phyloP scores from a whole-genome alignment of 1,140 invertebrate species.

The Drosophila gunungcola region DNA sequence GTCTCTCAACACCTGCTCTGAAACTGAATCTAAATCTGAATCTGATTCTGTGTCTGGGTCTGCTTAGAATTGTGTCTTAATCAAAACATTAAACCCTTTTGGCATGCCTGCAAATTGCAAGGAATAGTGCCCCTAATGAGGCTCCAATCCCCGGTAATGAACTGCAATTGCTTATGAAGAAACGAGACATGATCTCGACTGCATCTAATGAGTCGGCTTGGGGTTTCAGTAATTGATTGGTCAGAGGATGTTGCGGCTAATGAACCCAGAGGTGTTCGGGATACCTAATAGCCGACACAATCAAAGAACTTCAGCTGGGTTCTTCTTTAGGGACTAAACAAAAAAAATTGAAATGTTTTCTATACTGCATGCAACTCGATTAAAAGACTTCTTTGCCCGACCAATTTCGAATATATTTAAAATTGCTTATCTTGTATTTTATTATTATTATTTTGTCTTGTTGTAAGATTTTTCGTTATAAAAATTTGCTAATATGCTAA shows the following conservation, averaged over 20 bases:
- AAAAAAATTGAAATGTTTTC: slow-evolving; percentile 8
- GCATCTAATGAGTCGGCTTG: slow-evolving; percentile 52
- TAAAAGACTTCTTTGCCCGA: not conserved
- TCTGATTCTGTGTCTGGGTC: slow-evolving; percentile 1
- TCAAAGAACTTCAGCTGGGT: not conserved
- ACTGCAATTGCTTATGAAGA: slow-evolving; percentile 59
- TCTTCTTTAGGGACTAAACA: not conserved
- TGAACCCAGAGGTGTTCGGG: slow-evolving; percentile 28
- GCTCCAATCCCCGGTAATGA: slow-evolving; percentile 43
- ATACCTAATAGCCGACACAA: slow-evolving; percentile 3
- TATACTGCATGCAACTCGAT: slow-evolving; percentile 8
- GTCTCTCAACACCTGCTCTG: slow-evolving; percentile 52
- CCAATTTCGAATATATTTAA: not conserved
- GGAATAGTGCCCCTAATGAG: slow-evolving; percentile 38
- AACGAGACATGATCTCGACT: slow-evolving; percentile 37
- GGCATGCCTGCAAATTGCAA: slow-evolving; percentile 55
- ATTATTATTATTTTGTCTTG: no score
- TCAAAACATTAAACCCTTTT: slow-evolving; percentile 80
- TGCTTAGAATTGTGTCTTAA: slow-evolving; percentile 60
- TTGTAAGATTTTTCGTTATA: not conserved
- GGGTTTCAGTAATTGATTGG: slow-evolving; percentile 47
- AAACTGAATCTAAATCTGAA: not conserved
- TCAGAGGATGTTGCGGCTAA: slow-evolving; percentile 29
- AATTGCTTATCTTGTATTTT: not conserved
- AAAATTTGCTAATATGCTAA: no score